phyloP scores from a whole-genome alignment of 1,140 invertebrate species.

The Leptoteleia sp. region DNA sequence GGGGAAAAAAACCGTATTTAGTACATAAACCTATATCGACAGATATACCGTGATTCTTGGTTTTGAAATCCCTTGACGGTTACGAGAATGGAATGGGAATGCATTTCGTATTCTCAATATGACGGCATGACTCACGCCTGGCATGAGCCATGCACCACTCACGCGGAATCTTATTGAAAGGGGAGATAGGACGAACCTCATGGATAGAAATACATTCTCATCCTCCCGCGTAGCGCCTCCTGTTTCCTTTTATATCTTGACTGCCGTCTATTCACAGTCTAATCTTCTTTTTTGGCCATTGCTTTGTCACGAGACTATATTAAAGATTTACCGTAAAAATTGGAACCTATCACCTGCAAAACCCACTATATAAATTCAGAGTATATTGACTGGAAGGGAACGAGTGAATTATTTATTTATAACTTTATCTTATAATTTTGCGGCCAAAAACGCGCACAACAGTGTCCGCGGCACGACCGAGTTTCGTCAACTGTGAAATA shows the following conservation, averaged over 20 bases:
- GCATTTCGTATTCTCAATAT: slow-evolving; percentile 71
- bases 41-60: slow-evolving; percentile 38
- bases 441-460: slow-evolving; percentile 6
- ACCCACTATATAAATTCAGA: slow-evolving; percentile 25
- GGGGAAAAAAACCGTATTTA: slow-evolving; percentile 43
- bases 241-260: slow-evolving; percentile 65
- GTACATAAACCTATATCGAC: slow-evolving; percentile 24
- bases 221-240: slow-evolving; percentile 29
- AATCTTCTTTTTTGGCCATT: slow-evolving; percentile 60
- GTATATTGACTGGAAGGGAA: slow-evolving; percentile 23
- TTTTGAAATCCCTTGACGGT: slow-evolving; percentile 43
- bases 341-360: slow-evolving; percentile 47
- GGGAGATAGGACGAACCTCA: slow-evolving; percentile 66
- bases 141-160: slow-evolving; percentile 69
- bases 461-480: slow-evolving; percentile 9
- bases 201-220: slow-evolving; percentile 53
- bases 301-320: slow-evolving; percentile 62
- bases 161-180: slow-evolving; percentile 74
- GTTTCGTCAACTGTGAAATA: slow-evolving; percentile 9
- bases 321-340: slow-evolving; percentile 62
- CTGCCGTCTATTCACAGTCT: slow-evolving; percentile 55
- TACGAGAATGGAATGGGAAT: slow-evolving; percentile 47
- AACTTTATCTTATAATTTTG: slow-evolving; percentile 43
- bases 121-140: slow-evolving; percentile 66
- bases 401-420: slow-evolving; percentile 27